Conservation (phyloP, 2,797 vertebrate genomes). For the Coregonus suidteri region DNA sequence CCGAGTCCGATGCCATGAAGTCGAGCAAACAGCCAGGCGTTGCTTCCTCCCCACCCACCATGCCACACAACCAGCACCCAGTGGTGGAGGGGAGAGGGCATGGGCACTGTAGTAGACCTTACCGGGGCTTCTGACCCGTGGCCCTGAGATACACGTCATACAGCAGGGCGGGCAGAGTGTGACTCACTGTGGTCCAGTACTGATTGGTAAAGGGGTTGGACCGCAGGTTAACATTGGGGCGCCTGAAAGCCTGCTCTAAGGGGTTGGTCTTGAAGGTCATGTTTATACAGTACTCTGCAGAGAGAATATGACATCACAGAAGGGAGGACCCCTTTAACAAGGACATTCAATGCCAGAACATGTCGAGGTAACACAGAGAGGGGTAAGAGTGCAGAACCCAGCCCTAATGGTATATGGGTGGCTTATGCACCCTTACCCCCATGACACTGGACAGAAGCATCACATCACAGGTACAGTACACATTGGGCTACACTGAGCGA, state of each 20-base stretch:
- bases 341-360: background rate
- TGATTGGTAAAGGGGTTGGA: conserved; percentile 82
- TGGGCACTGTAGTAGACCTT: conserved; percentile 80
- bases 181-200: conserved; percentile 81
- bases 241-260: conserved; percentile 86
- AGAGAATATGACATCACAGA: conserved; percentile 61
- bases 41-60: conserved; percentile 60
- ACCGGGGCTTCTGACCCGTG: conserved; percentile 89
- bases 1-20: conserved; percentile 68
- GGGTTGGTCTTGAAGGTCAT: conserved; percentile 87
- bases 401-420: conserved; percentile 33
- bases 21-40: conserved; percentile 56
- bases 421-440: conserved; percentile 67
- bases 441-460: conserved; percentile 54
- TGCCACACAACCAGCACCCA: conserved; percentile 56
- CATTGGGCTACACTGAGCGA: conserved; percentile 41
- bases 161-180: conserved; percentile 83
- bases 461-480: conserved; percentile 39
- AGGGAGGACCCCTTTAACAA: conserved; percentile 1
- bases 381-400: conserved; percentile 66
- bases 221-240: conserved; percentile 83
- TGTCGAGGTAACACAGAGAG: background rate
- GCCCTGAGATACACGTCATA: conserved; percentile 86
- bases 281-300: conserved; percentile 84
- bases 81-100: conserved; percentile 40